A percentile compares a stretch with the other conserved stretches of the same genome.
These are phyloP conservation scores for Tiliacea citrago DNA, from an alignment of 2,888 invertebrate genomes.

Conservation along the genomic window DNA sequence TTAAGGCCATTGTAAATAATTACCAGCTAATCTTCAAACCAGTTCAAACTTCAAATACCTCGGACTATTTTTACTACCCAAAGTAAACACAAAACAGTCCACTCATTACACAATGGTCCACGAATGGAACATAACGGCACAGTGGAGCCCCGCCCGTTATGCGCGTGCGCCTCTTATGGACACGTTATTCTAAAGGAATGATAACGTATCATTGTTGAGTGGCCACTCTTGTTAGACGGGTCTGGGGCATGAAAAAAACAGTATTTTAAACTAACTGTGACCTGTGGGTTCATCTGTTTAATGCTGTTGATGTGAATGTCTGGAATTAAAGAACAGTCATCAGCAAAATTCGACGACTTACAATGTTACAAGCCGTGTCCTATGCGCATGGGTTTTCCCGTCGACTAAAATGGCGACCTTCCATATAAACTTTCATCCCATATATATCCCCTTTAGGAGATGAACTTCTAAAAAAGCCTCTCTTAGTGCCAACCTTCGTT, in stretches of 20 bases:
- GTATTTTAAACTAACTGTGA: neutral
- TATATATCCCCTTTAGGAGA: no score
- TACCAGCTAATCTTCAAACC: neutral
- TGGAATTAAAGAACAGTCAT: neutral
- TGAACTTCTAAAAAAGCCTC: no score
- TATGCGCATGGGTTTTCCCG: no score
- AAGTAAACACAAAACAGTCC: slow-evolving; percentile 15
- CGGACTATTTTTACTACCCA: neutral
- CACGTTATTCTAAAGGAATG: slow-evolving; percentile 21
- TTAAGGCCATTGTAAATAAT: neutral
- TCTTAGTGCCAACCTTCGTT: no score
- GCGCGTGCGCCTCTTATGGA: slow-evolving; percentile 36
- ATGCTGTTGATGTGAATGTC: neutral
- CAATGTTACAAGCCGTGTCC: no score
- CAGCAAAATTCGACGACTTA: neutral
- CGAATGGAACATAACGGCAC: slow-evolving; percentile 44
- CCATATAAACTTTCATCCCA: no score
- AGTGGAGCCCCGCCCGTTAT: slow-evolving; percentile 35
- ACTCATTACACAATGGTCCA: slow-evolving; percentile 38
- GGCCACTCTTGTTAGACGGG: slow-evolving; percentile 9
- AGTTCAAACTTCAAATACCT: neutral
- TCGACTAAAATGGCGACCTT: no score
- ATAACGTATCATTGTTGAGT: slow-evolving; percentile 31
- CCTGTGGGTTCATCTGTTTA: neutral
- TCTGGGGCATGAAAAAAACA: neutral